These are phyloP conservation scores for Muntiacus reevesi DNA, from an alignment of 2,113 vertebrate genomes.

Conservation along the genomic window DNA sequence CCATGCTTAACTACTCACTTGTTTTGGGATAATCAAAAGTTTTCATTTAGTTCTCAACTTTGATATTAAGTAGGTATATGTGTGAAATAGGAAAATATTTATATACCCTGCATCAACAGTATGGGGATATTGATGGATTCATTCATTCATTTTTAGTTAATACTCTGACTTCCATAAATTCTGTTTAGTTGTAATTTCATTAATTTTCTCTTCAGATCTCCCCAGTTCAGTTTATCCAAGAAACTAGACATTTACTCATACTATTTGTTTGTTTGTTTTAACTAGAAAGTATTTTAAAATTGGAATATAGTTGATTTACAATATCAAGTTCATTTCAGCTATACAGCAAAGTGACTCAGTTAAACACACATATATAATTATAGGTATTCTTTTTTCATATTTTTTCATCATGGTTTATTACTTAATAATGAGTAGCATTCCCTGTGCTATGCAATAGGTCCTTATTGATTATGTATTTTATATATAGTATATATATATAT, in stretches of 20 bases:
- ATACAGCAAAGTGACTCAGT: background rate
- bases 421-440: background rate
- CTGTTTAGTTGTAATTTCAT: background rate
- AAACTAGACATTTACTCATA: background rate
- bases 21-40: background rate
- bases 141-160: background rate
- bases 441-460: background rate
- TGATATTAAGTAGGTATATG: background rate
- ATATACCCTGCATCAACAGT: background rate
- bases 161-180: background rate
- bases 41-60: background rate
- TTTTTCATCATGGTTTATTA: background rate
- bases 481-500: background rate
- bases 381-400: background rate
- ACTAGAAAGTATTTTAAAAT: background rate
- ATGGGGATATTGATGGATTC: background rate
- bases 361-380: background rate
- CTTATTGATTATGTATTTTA: background rate
- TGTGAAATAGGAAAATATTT: background rate
- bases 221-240: background rate
- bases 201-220: background rate
- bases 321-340: background rate
- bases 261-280: background rate
- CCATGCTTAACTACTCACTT: background rate
- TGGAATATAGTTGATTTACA: background rate